Evolutionary conservation across 2,888 invertebrate species (phyloP), one percentile per base, ranked within the genome.

Genomic region (Anthrax anthrax): DNA sequence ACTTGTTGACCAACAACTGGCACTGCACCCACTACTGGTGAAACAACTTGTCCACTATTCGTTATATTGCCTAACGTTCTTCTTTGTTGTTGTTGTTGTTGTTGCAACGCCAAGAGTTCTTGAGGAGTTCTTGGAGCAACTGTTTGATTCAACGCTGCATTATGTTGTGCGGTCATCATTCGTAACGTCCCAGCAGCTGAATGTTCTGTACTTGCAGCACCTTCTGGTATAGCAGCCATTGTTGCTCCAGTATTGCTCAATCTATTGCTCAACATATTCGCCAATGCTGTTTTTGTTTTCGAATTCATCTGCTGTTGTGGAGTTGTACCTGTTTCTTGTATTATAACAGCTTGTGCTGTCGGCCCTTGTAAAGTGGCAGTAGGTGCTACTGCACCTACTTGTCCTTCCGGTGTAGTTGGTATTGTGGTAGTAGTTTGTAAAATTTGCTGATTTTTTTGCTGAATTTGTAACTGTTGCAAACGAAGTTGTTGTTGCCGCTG

Each of bases 231-330:
- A 17, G 45, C 47, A 14, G 51, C 39, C 39, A 49, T 44, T 2
- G 71, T 61, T 8, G 66, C 62, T 9, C 75, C 74, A 47, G 72
- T 73, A 51, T 66, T 65, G 59, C 82, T 79, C 47, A 85, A 65
- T 42, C 91, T 75, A 58, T 81, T 91, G 58, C 84, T 91, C 50
- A 95, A 72, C 86, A 95, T 88, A 64, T 94, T 91, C 16, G 94
- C 94, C 47, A 96, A 72, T 0, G 95, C 95, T 0, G 94, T 94
- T 72, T 95, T 96, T 4, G 92, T 90, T 70, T 90, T 90, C 1
- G 85, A 80, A 59, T 86, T 86, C 44, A 90, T 89, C 80, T 81
- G 63, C 47, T 66, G 66, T 46, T 76, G 77, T 12, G 38, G 29
- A 9, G 47, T 27, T 29, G 29, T 37, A 37, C 32, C 45, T 23